phyloP scores from a whole-genome alignment of 2,888 invertebrate genomes.

The Dolichopus griseipennis region DNA sequence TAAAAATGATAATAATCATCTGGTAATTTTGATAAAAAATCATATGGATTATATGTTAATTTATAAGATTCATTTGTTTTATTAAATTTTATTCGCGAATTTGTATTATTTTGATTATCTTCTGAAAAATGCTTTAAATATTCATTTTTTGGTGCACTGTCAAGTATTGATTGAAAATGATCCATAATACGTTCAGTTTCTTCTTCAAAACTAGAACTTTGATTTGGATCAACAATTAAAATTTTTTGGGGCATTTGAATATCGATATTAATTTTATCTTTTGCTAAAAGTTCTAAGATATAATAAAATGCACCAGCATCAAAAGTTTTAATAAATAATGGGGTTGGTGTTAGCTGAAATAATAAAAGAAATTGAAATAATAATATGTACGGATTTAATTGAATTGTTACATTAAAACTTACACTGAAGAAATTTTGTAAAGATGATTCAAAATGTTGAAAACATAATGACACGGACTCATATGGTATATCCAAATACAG shows the following conservation, averaged over 20 bases:
- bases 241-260: conserved; percentile 36
- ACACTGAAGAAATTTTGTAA: conserved; percentile 22
- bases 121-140: conserved; percentile 37
- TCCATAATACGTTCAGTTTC: conserved; percentile 37
- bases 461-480: conserved; percentile 28
- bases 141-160: conserved; percentile 38
- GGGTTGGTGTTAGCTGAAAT: neutral
- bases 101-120: conserved; percentile 13
- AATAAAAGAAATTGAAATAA: neutral
- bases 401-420: conserved; percentile 16
- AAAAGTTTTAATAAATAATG: conserved; percentile 38
- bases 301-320: conserved; percentile 46
- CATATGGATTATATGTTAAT: conserved; percentile 34
- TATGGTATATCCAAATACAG: conserved; percentile 35
- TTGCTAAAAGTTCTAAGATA: conserved; percentile 45
- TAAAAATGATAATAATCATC: conserved; percentile 38
- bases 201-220: conserved; percentile 26
- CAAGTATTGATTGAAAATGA: conserved; percentile 37
- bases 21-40: conserved; percentile 35
- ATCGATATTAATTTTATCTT: conserved; percentile 29
- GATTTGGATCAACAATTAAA: conserved; percentile 37
- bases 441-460: conserved; percentile 26
- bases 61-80: conserved; percentile 37
- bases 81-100: conserved; percentile 34
- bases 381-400: too few relatives aligned